These are phyloP conservation scores for Tympanoctomys barrerae DNA, from an alignment of 2,797 vertebrate species.

Conservation along the genomic window DNA sequence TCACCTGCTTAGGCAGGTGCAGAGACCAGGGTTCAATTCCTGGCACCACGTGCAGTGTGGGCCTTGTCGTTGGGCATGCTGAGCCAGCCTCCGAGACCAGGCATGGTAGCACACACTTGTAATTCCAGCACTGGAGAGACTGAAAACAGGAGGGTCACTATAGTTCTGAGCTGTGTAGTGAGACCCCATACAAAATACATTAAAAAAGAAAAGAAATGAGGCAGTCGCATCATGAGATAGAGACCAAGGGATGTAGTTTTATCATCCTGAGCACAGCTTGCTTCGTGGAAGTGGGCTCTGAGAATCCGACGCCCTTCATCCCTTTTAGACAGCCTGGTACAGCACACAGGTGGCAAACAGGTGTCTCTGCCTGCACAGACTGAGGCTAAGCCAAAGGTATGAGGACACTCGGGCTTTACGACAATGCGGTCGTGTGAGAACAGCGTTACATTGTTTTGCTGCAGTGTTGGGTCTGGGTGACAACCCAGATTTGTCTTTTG, in stretches of 20 bases:
- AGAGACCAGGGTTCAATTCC: too few species aligned
- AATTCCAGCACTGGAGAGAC: too few species aligned
- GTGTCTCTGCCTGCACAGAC: background rate
- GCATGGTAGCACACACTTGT: too few species aligned
- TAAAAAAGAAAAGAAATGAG: background rate
- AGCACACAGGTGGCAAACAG: background rate
- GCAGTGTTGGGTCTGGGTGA: background rate
- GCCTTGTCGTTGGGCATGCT: too few species aligned
- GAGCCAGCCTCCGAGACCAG: too few species aligned
- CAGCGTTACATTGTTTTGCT: background rate
- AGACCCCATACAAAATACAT: too few species aligned
- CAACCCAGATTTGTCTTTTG: background rate
- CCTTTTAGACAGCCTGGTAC: background rate
- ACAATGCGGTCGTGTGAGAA: background rate
- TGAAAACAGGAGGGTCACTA: too few species aligned
- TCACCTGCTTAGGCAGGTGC: too few species aligned
- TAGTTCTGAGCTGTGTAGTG: too few species aligned
- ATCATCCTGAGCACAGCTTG: background rate
- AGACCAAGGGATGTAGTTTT: background rate
- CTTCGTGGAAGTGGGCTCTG: background rate
- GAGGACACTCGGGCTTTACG: background rate
- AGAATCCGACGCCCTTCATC: background rate
- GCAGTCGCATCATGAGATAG: background rate
- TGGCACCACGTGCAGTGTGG: too few species aligned
- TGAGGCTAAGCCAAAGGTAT: fast-evolving